Percentiles rank a stretch among this genome's conserved stretches.
These are phyloP conservation scores for Silurus meridionalis DNA, from an alignment of 2,113 vertebrate genomes.

Conservation along the genomic window DNA sequence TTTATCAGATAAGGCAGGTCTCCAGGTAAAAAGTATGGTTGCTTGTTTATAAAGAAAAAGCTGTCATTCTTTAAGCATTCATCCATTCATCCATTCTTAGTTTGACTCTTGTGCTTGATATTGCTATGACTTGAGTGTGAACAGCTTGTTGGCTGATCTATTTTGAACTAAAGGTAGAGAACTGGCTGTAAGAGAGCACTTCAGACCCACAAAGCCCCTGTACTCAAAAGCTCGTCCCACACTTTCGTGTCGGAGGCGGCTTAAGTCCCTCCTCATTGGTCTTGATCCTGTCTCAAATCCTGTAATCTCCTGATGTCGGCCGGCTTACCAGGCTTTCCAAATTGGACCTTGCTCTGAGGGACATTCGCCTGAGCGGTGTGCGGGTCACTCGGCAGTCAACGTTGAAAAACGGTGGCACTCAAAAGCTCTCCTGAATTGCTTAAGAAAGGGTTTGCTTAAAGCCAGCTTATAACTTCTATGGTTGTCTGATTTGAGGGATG, in stretches of 20 bases:
- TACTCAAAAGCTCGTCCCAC: conserved; percentile 46
- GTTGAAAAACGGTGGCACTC: conserved; percentile 16
- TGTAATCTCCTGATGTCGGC: conserved; percentile 59
- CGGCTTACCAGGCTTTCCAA: conserved; percentile 50
- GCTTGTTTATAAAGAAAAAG: background rate
- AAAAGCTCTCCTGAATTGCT: conserved; percentile 7
- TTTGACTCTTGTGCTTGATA: conserved; percentile 5
- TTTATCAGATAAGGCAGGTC: background rate
- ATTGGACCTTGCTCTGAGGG: conserved; percentile 48
- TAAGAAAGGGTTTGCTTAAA: background rate
- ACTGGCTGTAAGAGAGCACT: conserved; percentile 34
- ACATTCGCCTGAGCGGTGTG: conserved; percentile 40
- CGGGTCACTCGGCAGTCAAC: conserved; percentile 21
- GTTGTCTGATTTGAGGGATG: background rate
- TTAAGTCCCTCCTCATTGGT: conserved; percentile 54
- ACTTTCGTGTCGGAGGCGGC: conserved; percentile 48
- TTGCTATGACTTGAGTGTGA: background rate
- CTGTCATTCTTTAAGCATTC: background rate
- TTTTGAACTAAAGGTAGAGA: conserved; percentile 24
- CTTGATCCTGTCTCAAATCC: conserved; percentile 57
- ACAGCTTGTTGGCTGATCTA: background rate
- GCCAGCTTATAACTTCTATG: background rate
- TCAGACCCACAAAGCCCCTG: conserved; percentile 44
- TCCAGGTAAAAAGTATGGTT: background rate
- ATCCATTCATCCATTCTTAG: background rate